phyloP scores from a whole-genome alignment of 1,140 invertebrate species.

The Micrasema minimum region DNA sequence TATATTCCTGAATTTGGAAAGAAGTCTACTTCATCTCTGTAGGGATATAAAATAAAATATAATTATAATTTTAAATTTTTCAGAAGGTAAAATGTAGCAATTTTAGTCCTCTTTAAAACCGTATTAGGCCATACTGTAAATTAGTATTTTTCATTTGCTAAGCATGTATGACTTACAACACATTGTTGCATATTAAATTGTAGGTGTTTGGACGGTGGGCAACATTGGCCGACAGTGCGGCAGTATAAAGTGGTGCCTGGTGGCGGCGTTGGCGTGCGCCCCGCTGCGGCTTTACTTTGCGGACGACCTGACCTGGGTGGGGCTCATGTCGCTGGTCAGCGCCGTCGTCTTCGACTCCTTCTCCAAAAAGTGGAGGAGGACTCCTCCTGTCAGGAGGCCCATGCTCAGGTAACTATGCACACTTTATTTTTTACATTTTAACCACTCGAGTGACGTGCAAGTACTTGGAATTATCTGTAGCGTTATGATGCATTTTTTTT shows the following conservation, averaged over 20 bases:
- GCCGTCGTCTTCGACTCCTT: constrained; percentile 77
- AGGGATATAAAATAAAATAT: too few relatives aligned
- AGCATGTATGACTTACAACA: too few relatives aligned
- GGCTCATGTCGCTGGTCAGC: constrained; percentile 72
- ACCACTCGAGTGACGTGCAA: neutral
- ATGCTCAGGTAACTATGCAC: constrained; percentile 60
- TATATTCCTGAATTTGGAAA: too few relatives aligned
- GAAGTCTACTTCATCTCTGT: too few relatives aligned
- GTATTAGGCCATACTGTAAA: neutral
- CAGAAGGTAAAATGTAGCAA: too few relatives aligned
- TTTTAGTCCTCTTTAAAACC: too few relatives aligned
- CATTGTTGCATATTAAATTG: neutral
- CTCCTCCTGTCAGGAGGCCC: constrained; percentile 66
- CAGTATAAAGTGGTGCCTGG: constrained; percentile 73
- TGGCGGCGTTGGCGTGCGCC: constrained; percentile 76
- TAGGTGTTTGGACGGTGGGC: constrained; percentile 89
- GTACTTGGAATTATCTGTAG: too few relatives aligned
- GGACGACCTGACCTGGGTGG: constrained; percentile 76
- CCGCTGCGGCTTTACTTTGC: constrained; percentile 74
- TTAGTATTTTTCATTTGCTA: neutral
- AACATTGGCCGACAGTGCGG: constrained; percentile 88
- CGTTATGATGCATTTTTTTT: too few relatives aligned
- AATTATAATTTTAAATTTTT: too few relatives aligned
- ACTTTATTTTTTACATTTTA: neutral
- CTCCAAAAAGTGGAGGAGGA: constrained; percentile 81